Base-by-base conservation (phyloP, 1,140 invertebrate genomes). In the Pogonomyrmex barbatus region DNA sequence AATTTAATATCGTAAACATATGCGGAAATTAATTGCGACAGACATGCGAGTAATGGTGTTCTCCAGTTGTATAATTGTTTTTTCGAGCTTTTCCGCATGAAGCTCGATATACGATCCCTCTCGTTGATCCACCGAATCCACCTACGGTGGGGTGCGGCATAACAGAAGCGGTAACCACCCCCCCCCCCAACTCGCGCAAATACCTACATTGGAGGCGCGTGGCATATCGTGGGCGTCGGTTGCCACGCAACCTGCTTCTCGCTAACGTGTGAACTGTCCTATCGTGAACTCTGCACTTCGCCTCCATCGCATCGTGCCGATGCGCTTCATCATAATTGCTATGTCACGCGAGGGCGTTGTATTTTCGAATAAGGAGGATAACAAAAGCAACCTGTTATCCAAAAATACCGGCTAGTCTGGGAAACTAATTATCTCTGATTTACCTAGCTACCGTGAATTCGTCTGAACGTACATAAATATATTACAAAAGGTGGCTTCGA, bases 151-250 rank as follows among this genome's bases (percentile, higher is more conserved):
- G 33, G 73, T 85, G 71, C 58, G 58, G 56, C 14, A 17, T 77
- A 75, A 45, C 60, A 75, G 24, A 39, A 77, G 50, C 45, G 68
- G 42, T 54, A 71, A 30, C 36, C 42, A 77, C 30, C 45, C 52
- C 47, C 24, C 24, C 24, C 24, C 24, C 24, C 24, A 24, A 58
- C 24, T 75, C 82, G 50, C 54, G 24, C 63, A 70, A 71, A 85
- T 76, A 85, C 58, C 71, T 65, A 78, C 54, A 56, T 50, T 52
- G 70, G 76, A 47, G 89, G 89, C 93, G 89, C 93, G 92, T 93
- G 92, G 89, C 92, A 86, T 50, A 79, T 81, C 77, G 93, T 93
- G 92, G 93, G 93, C 91, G 93, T 92, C 77, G 88, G 93, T 93
- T 94, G 93, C 93, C 90, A 90, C 81, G 93, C 93, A 92, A 93